Conservation (phyloP, 2,888 invertebrate species). For the Drosophila yooni region DNA sequence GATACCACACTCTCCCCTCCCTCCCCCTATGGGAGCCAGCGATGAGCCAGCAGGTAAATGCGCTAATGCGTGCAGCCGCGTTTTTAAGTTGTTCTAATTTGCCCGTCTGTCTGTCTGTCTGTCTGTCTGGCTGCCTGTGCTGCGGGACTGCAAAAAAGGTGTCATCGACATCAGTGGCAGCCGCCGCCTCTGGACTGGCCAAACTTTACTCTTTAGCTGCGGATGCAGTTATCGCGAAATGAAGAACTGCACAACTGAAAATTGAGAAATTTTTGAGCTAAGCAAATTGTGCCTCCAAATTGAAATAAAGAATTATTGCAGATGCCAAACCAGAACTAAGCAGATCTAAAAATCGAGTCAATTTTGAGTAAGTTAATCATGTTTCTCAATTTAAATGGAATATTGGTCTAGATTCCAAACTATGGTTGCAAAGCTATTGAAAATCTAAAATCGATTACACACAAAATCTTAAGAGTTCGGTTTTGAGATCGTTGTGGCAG, state of each 20-base stretch:
- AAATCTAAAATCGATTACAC: not conserved
- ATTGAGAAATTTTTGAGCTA: not conserved
- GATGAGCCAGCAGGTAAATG: constrained; percentile 36
- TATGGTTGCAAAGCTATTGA: no score
- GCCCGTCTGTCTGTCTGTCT: not conserved
- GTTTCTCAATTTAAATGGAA: not conserved
- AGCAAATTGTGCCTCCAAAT: no score
- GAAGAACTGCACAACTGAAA: constrained; percentile 1
- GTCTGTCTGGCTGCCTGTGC: constrained; percentile 12
- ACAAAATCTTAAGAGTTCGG: not conserved
- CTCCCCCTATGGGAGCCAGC: not conserved
- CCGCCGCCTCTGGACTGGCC: constrained; percentile 26
- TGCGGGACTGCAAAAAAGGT: constrained; percentile 45
- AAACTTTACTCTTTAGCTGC: constrained; percentile 5
- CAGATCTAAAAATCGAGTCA: rapidly evolving
- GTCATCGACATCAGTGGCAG: constrained; percentile 55
- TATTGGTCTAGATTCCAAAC: not conserved
- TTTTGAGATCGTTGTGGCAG: not conserved
- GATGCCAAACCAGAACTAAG: not conserved
- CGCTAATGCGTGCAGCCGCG: constrained; percentile 76
- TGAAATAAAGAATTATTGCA: no score
- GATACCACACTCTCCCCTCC: constrained; percentile 9
- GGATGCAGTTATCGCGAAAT: constrained; percentile 1
- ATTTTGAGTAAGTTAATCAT: not conserved
- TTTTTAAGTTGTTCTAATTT: constrained; percentile 78